These are phyloP conservation scores for Holacanthus passer DNA, from an alignment of 2,113 vertebrate species.

Conservation along the genomic window DNA sequence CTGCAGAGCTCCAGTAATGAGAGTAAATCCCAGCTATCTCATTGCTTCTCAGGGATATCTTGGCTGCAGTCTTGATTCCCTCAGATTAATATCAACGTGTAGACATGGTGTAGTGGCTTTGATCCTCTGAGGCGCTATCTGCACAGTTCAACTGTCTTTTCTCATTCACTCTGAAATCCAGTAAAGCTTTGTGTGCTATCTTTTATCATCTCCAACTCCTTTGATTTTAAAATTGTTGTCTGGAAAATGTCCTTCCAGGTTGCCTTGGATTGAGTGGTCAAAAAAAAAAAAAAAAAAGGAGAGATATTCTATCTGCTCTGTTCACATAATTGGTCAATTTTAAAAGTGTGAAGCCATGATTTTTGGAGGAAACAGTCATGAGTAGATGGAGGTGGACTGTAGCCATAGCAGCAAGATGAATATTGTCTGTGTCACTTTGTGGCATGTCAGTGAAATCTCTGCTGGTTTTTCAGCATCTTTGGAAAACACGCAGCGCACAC, in stretches of 20 bases:
- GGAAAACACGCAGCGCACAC: conserved; percentile 31
- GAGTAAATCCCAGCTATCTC: conserved; percentile 44
- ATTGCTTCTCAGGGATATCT: conserved; percentile 53
- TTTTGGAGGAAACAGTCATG: conserved; percentile 19
- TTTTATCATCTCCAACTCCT: conserved; percentile 54
- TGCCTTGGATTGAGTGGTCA: conserved; percentile 36
- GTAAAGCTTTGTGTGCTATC: conserved; percentile 39
- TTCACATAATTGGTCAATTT: conserved; percentile 34
- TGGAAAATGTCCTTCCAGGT: conserved; percentile 44
- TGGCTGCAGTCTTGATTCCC: conserved; percentile 50
- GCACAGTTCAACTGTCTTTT: conserved; percentile 55
- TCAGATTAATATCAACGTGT: conserved; percentile 68
- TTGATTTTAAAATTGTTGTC: conserved; percentile 63
- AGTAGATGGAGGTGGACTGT: background rate
- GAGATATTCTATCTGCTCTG: background rate
- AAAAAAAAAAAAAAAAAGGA: background rate
- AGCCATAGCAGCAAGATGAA: conserved; percentile 54
- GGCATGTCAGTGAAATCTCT: conserved; percentile 67
- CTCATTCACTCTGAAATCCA: conserved; percentile 50
- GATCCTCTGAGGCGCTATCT: conserved; percentile 65
- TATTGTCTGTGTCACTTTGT: conserved; percentile 63
- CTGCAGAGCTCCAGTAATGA: conserved; percentile 54
- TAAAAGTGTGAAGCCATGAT: conserved; percentile 14
- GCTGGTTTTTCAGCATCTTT: conserved; percentile 63
- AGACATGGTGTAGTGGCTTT: conserved; percentile 59